Conservation (phyloP, 2,797 vertebrate genomes). For the Diplodus sargus region DNA sequence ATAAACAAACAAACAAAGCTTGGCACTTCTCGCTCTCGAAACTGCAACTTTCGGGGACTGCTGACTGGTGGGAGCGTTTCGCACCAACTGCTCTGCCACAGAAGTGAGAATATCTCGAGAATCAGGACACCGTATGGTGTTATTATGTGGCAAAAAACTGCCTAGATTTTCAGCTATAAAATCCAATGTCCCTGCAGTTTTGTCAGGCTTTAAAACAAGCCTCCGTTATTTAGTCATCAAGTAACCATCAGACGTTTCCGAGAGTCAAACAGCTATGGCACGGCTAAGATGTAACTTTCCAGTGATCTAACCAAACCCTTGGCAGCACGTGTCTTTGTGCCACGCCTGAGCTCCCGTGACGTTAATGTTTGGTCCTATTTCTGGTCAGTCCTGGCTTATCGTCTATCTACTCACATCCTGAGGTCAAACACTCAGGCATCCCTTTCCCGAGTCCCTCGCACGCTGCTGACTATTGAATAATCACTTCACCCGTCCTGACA, state of each 20-base stretch:
- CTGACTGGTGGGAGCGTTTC: conserved; percentile 31
- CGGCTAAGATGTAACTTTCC: not conserved
- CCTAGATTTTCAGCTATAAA: not conserved
- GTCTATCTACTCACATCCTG: conserved; percentile 63
- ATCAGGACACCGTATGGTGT: conserved; percentile 36
- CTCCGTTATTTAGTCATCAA: not conserved
- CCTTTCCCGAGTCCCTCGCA: conserved; percentile 53
- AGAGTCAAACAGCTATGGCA: not conserved
- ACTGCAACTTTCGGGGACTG: conserved; percentile 8
- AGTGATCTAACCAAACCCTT: not conserved
- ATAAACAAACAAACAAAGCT: conserved; percentile 26
- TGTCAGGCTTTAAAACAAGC: not conserved
- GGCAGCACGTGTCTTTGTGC: conserved; percentile 2
- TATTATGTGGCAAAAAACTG: conserved; percentile 11
- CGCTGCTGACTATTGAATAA: conserved; percentile 22
- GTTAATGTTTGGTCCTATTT: conserved; percentile 51
- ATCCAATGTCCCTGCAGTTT: not conserved
- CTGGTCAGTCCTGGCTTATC: conserved; percentile 49
- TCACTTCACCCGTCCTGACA: conserved; percentile 11
- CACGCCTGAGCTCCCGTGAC: conserved; percentile 24
- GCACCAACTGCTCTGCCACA: conserved; percentile 32
- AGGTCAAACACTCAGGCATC: conserved; percentile 55
- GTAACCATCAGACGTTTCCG: not conserved
- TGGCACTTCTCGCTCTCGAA: conserved; percentile 20
- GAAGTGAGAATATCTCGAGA: conserved; percentile 32